A percentile compares a stretch with the other conserved stretches of the same genome.
These are phyloP conservation scores for Pygoscelis adeliae DNA, from an alignment of 2,113 vertebrate species.

Conservation along the genomic window DNA sequence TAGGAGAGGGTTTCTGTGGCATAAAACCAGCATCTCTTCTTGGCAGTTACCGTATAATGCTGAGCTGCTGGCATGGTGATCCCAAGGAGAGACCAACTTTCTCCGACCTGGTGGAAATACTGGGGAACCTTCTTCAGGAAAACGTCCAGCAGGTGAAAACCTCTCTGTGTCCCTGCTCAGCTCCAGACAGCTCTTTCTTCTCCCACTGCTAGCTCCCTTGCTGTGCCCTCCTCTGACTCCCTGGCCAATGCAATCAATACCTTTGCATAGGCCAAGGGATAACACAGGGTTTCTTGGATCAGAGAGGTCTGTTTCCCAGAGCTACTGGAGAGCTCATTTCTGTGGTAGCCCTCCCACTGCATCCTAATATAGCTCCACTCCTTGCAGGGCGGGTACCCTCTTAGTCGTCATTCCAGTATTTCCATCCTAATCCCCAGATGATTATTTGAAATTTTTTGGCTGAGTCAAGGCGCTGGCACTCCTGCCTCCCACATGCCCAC, in stretches of 20 bases:
- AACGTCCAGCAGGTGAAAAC: slow-evolving; percentile 84
- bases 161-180: background rate
- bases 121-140: slow-evolving; percentile 93
- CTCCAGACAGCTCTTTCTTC: background rate
- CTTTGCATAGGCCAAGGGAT: background rate
- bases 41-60: slow-evolving; percentile 92
- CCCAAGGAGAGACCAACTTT: slow-evolving; percentile 92
- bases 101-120: slow-evolving; percentile 88
- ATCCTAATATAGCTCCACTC: background rate
- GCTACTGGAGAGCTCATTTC: background rate
- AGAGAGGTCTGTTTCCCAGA: background rate
- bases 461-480: slow-evolving; percentile 28
- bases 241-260: background rate
- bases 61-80: slow-evolving; percentile 95
- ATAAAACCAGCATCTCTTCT: background rate
- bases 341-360: background rate
- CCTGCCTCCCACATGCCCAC: background rate
- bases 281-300: background rate
- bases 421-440: slow-evolving; percentile 2
- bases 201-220: background rate
- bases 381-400: background rate
- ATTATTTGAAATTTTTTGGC: slow-evolving; percentile 34
- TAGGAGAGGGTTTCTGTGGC: background rate
- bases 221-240: background rate
- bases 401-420: background rate